phyloP scores from a whole-genome alignment of 2,113 vertebrate genomes.

The Cariama cristata region DNA sequence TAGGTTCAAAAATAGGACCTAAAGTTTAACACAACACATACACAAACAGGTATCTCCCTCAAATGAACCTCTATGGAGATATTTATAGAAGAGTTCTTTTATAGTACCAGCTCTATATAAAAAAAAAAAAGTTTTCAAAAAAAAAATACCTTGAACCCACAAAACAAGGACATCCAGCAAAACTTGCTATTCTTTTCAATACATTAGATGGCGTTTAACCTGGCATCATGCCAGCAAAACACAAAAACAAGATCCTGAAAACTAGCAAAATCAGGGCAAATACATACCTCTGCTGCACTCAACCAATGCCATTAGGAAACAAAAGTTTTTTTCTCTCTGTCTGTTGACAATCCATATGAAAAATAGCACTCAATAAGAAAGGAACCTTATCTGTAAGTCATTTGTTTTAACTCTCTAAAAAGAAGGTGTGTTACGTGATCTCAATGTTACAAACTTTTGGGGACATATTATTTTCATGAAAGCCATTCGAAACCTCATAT shows the following conservation, averaged over 20 bases:
- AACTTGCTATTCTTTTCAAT: not conserved
- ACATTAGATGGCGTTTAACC: not conserved
- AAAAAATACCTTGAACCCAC: not conserved
- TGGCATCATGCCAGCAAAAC: not conserved
- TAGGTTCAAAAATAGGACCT: not conserved
- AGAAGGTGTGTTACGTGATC: not conserved
- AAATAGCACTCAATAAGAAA: not conserved
- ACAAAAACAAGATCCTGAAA: not conserved
- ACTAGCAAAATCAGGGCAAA: not conserved
- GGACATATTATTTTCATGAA: constrained; percentile 67
- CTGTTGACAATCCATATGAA: not conserved
- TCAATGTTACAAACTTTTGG: not conserved
- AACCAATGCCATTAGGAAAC: not conserved
- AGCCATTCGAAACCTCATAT: constrained; percentile 83
- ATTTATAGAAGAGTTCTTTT: not conserved
- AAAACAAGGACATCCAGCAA: not conserved
- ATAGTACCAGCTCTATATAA: not conserved
- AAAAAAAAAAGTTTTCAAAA: no score
- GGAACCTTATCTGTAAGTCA: not conserved
- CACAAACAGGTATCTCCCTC: not conserved
- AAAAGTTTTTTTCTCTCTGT: not conserved
- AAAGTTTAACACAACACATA: not conserved
- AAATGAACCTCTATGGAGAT: not conserved
- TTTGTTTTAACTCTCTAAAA: not conserved
- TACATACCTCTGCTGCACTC: not conserved